A percentile compares a stretch with the other conserved stretches of the same genome.
phyloP scores from a whole-genome alignment of 2,113 vertebrate genomes.

The Microcebus jonahi region DNA sequence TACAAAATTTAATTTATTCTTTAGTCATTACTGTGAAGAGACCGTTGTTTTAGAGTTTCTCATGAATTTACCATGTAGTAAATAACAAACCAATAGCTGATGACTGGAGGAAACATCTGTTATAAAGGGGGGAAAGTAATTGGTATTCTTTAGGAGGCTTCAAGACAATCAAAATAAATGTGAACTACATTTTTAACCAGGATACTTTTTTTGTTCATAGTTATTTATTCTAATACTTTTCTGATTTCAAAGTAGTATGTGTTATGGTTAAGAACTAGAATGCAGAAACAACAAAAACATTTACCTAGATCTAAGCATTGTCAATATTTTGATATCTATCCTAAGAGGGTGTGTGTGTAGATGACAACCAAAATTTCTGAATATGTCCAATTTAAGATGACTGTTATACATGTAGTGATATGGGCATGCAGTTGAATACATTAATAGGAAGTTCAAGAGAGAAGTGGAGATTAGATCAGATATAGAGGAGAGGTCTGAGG shows the following conservation, averaged over 20 bases:
- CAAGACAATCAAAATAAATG: neutral
- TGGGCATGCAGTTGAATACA: neutral
- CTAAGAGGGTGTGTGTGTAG: neutral
- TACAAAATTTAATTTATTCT: neutral
- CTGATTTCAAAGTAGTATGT: neutral
- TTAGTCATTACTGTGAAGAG: neutral
- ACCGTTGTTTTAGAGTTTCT: neutral
- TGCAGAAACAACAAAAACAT: neutral
- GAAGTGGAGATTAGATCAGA: neutral
- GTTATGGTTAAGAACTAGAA: conserved; percentile 29
- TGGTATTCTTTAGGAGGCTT: neutral
- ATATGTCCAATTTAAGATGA: neutral
- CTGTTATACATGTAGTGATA: neutral
- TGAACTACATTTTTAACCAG: neutral
- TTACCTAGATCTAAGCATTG: neutral
- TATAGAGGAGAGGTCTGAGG: neutral
- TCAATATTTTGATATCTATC: neutral
- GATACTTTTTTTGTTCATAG: neutral
- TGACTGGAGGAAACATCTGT: neutral
- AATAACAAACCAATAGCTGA: neutral
- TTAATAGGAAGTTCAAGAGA: neutral
- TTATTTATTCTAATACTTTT: neutral
- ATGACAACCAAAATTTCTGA: neutral
- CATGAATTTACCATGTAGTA: neutral
- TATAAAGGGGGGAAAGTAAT: neutral